Conservation (phyloP, 2,113 vertebrate species). For the Eulacestoma nigropectus region DNA sequence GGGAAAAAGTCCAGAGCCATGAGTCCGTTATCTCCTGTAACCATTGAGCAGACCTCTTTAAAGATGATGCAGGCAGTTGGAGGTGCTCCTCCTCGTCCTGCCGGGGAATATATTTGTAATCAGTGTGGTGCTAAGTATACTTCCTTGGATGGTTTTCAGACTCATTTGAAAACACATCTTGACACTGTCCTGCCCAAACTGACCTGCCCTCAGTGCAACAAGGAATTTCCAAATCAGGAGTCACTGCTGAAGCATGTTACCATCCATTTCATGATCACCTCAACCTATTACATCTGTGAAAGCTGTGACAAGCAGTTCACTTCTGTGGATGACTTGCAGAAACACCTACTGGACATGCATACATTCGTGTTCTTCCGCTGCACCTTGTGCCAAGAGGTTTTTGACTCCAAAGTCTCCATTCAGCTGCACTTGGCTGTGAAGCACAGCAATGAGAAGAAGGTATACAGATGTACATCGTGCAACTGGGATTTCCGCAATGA, state of each 20-base stretch:
- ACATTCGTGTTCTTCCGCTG: slow-evolving; percentile 98
- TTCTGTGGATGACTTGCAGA: slow-evolving; percentile 96
- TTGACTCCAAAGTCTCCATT: slow-evolving; percentile 97
- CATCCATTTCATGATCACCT: slow-evolving; percentile 96
- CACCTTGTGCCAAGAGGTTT: slow-evolving; percentile 96
- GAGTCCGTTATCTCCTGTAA: slow-evolving; percentile 91
- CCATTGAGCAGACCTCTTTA: slow-evolving; percentile 84
- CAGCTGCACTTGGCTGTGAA: slow-evolving; percentile 97
- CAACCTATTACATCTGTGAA: slow-evolving; percentile 97
- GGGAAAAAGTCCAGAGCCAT: slow-evolving; percentile 92
- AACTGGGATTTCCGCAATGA: slow-evolving; percentile 98
- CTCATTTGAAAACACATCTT: slow-evolving; percentile 94
- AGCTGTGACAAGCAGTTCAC: slow-evolving; percentile 99
- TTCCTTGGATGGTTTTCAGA: slow-evolving; percentile 93
- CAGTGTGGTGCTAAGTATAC: slow-evolving; percentile 95
- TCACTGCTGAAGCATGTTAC: slow-evolving; percentile 96
- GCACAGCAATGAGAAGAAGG: slow-evolving; percentile 97
- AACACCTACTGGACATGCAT: slow-evolving; percentile 97
- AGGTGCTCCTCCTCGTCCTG: slow-evolving; percentile 79
- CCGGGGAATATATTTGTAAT: slow-evolving; percentile 93
- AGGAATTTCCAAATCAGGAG: slow-evolving; percentile 97
- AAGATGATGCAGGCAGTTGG: slow-evolving; percentile 86
- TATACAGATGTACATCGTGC: slow-evolving; percentile 94
- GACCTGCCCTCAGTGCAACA: slow-evolving; percentile 98
- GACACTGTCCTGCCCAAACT: slow-evolving; percentile 89